phyloP scores from a whole-genome alignment of 1,140 invertebrate genomes.

The Tetramorium simillimum region DNA sequence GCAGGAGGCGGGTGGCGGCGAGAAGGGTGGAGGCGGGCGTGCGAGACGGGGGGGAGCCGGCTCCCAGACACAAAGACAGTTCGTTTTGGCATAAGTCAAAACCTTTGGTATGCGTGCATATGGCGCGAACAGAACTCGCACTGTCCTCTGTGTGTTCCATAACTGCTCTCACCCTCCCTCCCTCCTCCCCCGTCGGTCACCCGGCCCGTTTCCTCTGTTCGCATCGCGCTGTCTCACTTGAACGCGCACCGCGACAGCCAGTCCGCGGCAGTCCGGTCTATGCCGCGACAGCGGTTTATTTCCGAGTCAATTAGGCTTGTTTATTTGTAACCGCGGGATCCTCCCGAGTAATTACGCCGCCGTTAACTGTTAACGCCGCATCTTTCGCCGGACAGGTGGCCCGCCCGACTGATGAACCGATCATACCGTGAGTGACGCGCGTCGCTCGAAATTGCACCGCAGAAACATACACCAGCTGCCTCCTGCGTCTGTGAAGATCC shows the following conservation, averaged over 20 bases:
- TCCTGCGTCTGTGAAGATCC: not conserved
- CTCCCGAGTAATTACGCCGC: constrained; percentile 82
- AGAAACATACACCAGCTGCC: constrained; percentile 54
- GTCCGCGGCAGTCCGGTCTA: constrained; percentile 7
- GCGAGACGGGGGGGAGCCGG: constrained; percentile 26
- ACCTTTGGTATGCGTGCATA: constrained; percentile 79
- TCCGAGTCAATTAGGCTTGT: constrained; percentile 85
- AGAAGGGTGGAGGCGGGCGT: not conserved
- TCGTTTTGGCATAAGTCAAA: constrained; percentile 85
- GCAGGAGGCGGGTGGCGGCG: constrained; percentile 21
- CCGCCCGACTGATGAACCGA: constrained; percentile 68
- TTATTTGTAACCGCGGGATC: constrained; percentile 81
- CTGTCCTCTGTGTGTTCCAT: constrained; percentile 40
- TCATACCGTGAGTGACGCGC: constrained; percentile 61
- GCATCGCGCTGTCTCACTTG: constrained; percentile 44
- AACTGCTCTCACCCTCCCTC: constrained; percentile 40
- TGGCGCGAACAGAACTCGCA: constrained; percentile 65
- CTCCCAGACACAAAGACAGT: constrained; percentile 81
- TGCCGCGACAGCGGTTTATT: constrained; percentile 79
- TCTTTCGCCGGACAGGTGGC: constrained; percentile 80
- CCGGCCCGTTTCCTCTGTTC: not conserved
- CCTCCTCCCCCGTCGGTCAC: not conserved
- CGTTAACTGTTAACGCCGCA: constrained; percentile 83
- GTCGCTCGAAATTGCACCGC: constrained; percentile 58
- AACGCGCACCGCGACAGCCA: constrained; percentile 63